Base-by-base conservation (phyloP, 2,113 vertebrate genomes). In the Tychaedon coryphoeus region DNA sequence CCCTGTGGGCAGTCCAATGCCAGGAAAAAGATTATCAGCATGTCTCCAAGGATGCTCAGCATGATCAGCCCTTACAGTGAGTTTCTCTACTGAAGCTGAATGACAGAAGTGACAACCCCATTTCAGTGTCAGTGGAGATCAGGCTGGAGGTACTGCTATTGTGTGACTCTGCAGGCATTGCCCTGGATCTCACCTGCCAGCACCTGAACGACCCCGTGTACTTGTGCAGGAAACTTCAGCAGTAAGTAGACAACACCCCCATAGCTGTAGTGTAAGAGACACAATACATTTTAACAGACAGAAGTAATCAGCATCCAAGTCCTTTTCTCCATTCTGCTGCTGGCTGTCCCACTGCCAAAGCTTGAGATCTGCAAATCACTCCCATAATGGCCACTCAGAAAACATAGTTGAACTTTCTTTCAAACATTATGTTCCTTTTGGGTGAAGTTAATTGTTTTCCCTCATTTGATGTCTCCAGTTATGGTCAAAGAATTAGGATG, bases 401-500 rank as follows among this genome's bases (percentile, higher is more conserved):
- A 89, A 81, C 2, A 4, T 2, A 62, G 51, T 1, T 85, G 61
- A 88, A 80, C 79, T 83, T 81, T 38, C 61, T 75, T 69, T 65
- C 36, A 64, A 88, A 58, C 4, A 5, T 53, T 53, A 28, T 51
- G 40, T 15, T 90, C 25, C 82, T 88, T 91, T 12, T 2, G 36
- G 65, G 17, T 5, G 2, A 50, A 74, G 54, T 83, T 73, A 58
- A 67, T 80, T 84, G 75, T 88, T 76, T 70, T 86, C 45, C 88
- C 56, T 86, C 86, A 38, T 57, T 64, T 88, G 56, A 51, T 77
- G 61, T 64, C 53, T 87, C 36, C 70, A 78, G 51, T 71, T 95
- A 64, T 38, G 85, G 66, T 36, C 69, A 78, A 78, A 75, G 73
- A 75, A 83, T 81, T 84, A 72, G 61, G 69, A 67, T 81, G 92